Base-by-base conservation (phyloP, 2,888 invertebrate genomes). In the Aphidius colemani region DNA sequence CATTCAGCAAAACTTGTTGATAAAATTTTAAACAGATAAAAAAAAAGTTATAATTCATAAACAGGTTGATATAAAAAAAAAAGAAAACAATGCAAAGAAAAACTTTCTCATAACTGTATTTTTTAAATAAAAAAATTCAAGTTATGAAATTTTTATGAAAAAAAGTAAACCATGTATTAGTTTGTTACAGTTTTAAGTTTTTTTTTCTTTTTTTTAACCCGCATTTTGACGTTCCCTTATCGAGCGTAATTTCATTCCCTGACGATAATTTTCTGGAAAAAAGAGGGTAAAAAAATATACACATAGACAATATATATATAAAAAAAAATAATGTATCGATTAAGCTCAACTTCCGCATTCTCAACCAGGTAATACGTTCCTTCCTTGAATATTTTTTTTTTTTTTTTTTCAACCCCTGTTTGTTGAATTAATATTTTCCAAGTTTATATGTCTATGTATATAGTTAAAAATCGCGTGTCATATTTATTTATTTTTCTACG, bases 331-430 rank as follows among this genome's bases (percentile, higher is more conserved):
- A 63, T 41, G 30, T 63, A 63, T 63, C 63, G 63, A 63, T 63
- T 53, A 53, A 59, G 44, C 30, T 63, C 53, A 46, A 59, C 63
- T 63, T 63, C 63, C 63, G 63, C 63, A 63, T 63, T 63, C 63
- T 45, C 53, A 44, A 45, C 41, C 53, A 59, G 40, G 49, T 30
- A 43, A 66, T 57, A 57, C 65, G 57, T 59, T 59, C 60, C 63
- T 61, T 66, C 55, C 55, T 44, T 55, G 46, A 45, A 39, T 13
- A 13, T 48, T 39, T 18, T 30, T 11, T 45, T 67, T 63, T 67
- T 62, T 66, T 63, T 65, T 66, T 63, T 48, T 61, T 59, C 30
- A 30, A 30, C 30, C 11, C n/a, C 43, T 10, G 10, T n/a, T 51
- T 10, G 10, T n/a, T 51, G 30, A 3, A 18, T 51, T 13, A 57